A percentile compares a stretch with the other conserved stretches of the same genome.
Conservation (phyloP, 2,888 invertebrate genomes). For the Belgica antarctica region DNA sequence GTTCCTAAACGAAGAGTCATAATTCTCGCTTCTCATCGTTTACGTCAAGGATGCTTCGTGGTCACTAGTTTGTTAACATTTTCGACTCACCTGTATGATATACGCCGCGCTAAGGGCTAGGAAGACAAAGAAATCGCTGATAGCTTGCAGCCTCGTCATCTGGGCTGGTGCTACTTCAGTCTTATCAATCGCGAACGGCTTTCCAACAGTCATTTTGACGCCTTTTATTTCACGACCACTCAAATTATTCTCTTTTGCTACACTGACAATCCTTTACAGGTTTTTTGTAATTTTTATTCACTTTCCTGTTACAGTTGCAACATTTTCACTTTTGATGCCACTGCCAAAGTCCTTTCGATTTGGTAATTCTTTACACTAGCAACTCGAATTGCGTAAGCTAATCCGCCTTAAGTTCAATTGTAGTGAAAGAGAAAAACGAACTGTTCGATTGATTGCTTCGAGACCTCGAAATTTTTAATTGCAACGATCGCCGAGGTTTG, state of each 20-base stretch:
- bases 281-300: background rate
- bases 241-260: background rate
- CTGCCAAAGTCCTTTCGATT: background rate
- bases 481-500: background rate
- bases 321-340: background rate
- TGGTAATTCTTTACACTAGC: background rate
- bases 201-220: conserved; percentile 10
- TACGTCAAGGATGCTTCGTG: background rate
- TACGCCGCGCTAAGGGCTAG: conserved; percentile 21
- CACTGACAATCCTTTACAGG: background rate
- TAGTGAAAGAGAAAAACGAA: conserved; percentile 7
- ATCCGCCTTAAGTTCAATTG: too few relatives aligned
- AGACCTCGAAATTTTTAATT: conserved; percentile 42
- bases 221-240: background rate
- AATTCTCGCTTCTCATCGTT: background rate
- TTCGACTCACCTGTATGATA: conserved; percentile 24
- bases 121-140: conserved; percentile 25
- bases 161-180: background rate
- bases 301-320: background rate
- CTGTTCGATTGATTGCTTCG: background rate
- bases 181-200: conserved; percentile 26
- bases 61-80: background rate
- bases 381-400: too few relatives aligned
- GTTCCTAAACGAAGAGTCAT: background rate
- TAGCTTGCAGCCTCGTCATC: conserved; percentile 4